Evolutionary conservation across 2,113 vertebrate genomes (phyloP).

Genomic region (Corydoras maculifer): DNA sequence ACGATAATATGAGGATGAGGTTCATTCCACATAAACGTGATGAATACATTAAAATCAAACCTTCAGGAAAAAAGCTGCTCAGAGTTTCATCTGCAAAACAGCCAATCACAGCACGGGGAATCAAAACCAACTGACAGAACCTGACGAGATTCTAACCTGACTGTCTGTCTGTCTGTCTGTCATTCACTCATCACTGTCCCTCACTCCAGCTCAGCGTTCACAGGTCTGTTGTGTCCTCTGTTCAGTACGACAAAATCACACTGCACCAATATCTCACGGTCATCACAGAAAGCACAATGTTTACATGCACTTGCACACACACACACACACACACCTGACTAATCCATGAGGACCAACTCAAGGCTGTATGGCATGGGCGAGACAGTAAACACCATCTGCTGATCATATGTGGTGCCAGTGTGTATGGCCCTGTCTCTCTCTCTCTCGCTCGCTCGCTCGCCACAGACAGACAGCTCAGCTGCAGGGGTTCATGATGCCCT

Average conservation of each 20-base stretch:
- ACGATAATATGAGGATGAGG: no score
- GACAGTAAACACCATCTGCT: constrained; percentile 59
- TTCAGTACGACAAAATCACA: no score
- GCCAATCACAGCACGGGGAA: background rate
- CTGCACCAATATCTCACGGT: no score
- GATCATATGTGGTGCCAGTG: constrained; percentile 30
- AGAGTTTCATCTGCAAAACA: constrained; percentile 15
- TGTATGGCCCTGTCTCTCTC: constrained; percentile 22
- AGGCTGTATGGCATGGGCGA: constrained; percentile 36
- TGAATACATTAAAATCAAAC: constrained; percentile 16
- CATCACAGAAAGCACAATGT: background rate
- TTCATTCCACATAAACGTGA: constrained; percentile 7
- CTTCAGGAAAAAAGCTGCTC: constrained; percentile 16
- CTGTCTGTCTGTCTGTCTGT: no score
- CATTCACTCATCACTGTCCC: no score
- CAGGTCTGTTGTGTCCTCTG: no score
- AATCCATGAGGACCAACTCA: background rate
- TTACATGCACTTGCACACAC: background rate
- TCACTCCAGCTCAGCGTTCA: no score
- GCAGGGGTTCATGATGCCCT: constrained; percentile 16
- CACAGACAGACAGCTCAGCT: constrained; percentile 18
- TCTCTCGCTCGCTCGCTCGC: background rate
- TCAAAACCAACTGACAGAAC: background rate
- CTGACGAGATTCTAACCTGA: no score
- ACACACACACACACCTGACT: constrained; percentile 18